Percentiles rank a stretch among this genome's conserved stretches.
Conservation (phyloP, 2,113 vertebrate species). For the Pollachius pollachius region DNA sequence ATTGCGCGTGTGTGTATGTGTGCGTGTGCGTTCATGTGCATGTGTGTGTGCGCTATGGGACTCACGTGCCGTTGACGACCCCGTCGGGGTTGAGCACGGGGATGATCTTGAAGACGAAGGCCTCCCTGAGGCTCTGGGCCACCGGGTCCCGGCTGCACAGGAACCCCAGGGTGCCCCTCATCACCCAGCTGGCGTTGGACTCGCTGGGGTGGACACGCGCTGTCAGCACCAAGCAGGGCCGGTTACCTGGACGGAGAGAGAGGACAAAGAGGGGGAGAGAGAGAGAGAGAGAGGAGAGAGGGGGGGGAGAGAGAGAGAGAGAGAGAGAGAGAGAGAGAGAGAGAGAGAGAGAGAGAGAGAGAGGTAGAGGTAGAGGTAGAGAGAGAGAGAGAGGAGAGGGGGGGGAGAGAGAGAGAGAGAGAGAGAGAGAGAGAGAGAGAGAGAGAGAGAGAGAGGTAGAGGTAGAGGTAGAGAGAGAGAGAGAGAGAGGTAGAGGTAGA, state of each 20-base stretch:
- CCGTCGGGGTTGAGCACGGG: conserved; percentile 96
- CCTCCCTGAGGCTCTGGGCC: conserved; percentile 83
- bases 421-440: no score
- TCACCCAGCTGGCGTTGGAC: conserved; percentile 93
- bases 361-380: no score
- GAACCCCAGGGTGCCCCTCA: conserved; percentile 93
- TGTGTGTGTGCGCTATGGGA: conserved; percentile 19
- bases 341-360: no score
- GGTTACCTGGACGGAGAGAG: conserved; percentile 67
- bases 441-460: no score
- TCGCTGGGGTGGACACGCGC: conserved; percentile 91
- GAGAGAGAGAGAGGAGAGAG: neutral
- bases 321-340: no score
- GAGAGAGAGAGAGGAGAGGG: no score
- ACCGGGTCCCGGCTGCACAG: conserved; percentile 81
- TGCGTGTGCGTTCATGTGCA: no score
- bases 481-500: no score
- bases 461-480: no score
- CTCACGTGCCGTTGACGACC: conserved; percentile 92
- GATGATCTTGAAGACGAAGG: conserved; percentile 91
- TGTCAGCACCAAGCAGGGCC: conserved; percentile 82
- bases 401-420: no score
- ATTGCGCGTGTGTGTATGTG: neutral
- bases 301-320: no score
- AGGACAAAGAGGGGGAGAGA: neutral